These are phyloP conservation scores for Tipula unca DNA, from an alignment of 2,888 invertebrate genomes.

Conservation along the genomic window DNA sequence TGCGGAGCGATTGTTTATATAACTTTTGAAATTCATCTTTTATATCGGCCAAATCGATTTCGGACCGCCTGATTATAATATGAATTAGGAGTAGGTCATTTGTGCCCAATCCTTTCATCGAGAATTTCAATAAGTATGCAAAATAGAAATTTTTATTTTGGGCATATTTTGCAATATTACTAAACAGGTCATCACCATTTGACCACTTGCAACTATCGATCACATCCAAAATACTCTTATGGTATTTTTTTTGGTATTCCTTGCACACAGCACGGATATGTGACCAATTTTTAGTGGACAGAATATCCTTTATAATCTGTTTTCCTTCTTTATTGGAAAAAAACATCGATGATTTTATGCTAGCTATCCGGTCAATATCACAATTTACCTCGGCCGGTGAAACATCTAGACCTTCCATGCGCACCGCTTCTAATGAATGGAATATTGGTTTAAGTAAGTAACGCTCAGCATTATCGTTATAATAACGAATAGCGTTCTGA, in stretches of 20 bases:
- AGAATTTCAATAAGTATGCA: conserved; percentile 1
- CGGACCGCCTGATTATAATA: not conserved
- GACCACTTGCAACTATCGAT: not conserved
- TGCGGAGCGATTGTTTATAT: not conserved
- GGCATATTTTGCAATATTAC: not conserved
- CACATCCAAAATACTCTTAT: not conserved
- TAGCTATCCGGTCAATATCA: not conserved
- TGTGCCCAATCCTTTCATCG: conserved; percentile 9
- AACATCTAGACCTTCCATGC: not conserved
- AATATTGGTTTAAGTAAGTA: not conserved
- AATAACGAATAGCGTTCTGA: no score
- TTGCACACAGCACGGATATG: not conserved
- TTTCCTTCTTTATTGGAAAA: not conserved
- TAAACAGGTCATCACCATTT: not conserved
- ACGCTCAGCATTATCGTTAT: no score
- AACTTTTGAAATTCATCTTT: not conserved
- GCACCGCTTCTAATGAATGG: not conserved
- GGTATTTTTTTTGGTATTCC: not conserved
- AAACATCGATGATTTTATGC: not conserved
- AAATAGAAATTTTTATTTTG: conserved; percentile 3
- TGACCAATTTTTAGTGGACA: not conserved
- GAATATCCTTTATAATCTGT: not conserved
- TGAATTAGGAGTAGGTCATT: not conserved
- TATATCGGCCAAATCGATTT: conserved; percentile 14
- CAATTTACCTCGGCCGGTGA: not conserved